Percentiles rank a stretch among this genome's conserved stretches.
phyloP scores from a whole-genome alignment of 2,888 invertebrate genomes.

The Gastrophysa polygoni region DNA sequence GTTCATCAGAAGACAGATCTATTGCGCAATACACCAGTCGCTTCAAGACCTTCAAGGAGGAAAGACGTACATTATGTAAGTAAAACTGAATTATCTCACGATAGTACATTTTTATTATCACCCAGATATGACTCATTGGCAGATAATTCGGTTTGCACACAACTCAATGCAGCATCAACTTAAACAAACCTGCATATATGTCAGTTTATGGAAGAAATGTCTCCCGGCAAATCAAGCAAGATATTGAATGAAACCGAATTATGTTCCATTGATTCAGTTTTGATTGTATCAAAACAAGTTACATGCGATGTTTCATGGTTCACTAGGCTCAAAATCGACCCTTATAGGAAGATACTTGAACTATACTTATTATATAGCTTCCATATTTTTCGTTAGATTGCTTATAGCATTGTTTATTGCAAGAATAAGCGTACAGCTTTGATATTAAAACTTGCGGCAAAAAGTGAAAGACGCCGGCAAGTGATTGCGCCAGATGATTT shows the following conservation, averaged over 20 bases:
- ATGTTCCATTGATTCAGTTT: slow-evolving; percentile 4
- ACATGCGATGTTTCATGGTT: not conserved
- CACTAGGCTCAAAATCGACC: not conserved
- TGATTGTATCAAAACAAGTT: slow-evolving; percentile 1
- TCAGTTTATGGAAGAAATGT: slow-evolving; percentile 1
- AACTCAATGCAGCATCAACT: slow-evolving; percentile 12
- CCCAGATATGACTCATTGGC: slow-evolving; percentile 15
- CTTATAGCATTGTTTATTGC: not conserved
- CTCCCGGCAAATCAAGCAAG: not conserved
- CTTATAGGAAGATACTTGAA: not conserved
- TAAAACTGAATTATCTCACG: slow-evolving; percentile 18
- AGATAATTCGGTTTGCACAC: slow-evolving; percentile 16
- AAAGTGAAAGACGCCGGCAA: not conserved
- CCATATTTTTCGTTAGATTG: not conserved
- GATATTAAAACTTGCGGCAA: not conserved
- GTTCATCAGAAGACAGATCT: slow-evolving; percentile 4
- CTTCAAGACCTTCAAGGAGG: slow-evolving; percentile 8
- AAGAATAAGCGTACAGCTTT: not conserved
- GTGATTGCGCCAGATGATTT: slow-evolving; percentile 1
- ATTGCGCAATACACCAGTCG: slow-evolving; percentile 8
- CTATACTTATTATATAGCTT: not conserved
- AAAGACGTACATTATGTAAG: slow-evolving; percentile 9
- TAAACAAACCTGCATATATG: slow-evolving; percentile 11
- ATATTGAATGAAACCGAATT: not conserved
- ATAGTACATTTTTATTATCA: slow-evolving; percentile 15